Conservation (phyloP, 2,113 vertebrate species). For the Chloropsis hardwickii region DNA sequence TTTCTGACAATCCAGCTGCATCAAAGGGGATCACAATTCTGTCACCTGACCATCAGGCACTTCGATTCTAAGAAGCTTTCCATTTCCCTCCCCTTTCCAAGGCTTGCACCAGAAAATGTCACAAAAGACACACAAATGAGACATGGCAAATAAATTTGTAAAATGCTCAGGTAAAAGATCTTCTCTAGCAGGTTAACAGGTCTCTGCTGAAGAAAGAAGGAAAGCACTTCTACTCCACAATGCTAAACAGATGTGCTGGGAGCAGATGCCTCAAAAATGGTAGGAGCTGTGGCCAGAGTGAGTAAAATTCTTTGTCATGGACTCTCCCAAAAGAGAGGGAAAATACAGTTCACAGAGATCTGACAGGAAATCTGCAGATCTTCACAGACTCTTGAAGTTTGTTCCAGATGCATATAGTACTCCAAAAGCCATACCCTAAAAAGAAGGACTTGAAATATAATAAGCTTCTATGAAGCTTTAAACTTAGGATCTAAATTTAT, state of each 20-base stretch:
- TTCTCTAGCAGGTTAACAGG: neutral
- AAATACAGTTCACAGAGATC: neutral
- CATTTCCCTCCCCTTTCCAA: neutral
- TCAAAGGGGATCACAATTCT: neutral
- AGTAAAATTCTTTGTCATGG: neutral
- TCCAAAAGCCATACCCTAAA: neutral
- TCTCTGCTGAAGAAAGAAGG: neutral
- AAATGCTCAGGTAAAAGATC: neutral
- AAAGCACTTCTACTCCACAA: neutral
- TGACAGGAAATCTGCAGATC: neutral
- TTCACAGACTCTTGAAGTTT: neutral
- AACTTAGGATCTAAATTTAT: constrained; percentile 21
- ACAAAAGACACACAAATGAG: neutral
- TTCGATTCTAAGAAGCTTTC: neutral
- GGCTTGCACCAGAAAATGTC: neutral
- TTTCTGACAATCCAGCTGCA: neutral
- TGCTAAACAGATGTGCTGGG: neutral
- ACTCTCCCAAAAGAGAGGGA: neutral
- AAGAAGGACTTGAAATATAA: neutral
- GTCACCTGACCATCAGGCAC: neutral
- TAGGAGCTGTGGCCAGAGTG: neutral
- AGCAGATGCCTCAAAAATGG: neutral
- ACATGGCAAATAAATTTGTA: neutral
- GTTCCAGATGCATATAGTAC: neutral
- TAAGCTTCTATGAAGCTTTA: constrained; percentile 17